A percentile compares a stretch with the other conserved stretches of the same genome.
These are phyloP conservation scores for Agrilus mali DNA, from an alignment of 2,888 invertebrate species.

Conservation along the genomic window DNA sequence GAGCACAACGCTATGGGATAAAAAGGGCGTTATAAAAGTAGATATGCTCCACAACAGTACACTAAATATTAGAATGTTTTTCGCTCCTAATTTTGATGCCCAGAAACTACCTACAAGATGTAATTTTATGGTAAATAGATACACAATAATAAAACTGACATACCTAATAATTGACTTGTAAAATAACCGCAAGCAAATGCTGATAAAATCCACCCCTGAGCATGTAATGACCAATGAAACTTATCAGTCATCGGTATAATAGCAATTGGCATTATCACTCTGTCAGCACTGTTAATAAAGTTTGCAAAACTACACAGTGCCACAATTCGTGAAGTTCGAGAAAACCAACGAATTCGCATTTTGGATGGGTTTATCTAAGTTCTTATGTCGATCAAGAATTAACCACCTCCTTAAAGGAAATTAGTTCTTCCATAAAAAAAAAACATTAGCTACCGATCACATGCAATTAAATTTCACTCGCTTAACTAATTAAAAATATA, in stretches of 20 bases:
- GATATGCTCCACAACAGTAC: slow-evolving; percentile 63
- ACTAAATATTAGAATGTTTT: slow-evolving; percentile 51
- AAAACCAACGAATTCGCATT: slow-evolving; percentile 35
- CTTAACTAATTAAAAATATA: no score
- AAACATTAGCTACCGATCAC: no score
- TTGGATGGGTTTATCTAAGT: no score
- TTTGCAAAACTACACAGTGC: slow-evolving; percentile 60
- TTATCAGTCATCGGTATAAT: slow-evolving; percentile 62
- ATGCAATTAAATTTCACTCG: no score
- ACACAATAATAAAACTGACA: slow-evolving; percentile 3
- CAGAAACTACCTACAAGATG: slow-evolving; percentile 54
- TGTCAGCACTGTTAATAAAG: slow-evolving; percentile 65
- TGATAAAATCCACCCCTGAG: slow-evolving; percentile 63
- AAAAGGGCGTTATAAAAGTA: slow-evolving; percentile 53
- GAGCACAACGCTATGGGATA: slow-evolving; percentile 51
- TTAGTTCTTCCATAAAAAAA: no score
- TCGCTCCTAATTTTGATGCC: slow-evolving; percentile 54
- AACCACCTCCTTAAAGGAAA: no score
- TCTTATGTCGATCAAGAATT: no score
- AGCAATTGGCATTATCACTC: slow-evolving; percentile 67
- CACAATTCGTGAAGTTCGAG: slow-evolving; percentile 45
- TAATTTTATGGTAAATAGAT: background rate
- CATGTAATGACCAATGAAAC: slow-evolving; percentile 55
- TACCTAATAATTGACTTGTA: slow-evolving; percentile 52
- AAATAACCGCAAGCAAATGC: slow-evolving; percentile 67